phyloP scores from a whole-genome alignment of 2,888 invertebrate genomes.

The Myopa testacea region DNA sequence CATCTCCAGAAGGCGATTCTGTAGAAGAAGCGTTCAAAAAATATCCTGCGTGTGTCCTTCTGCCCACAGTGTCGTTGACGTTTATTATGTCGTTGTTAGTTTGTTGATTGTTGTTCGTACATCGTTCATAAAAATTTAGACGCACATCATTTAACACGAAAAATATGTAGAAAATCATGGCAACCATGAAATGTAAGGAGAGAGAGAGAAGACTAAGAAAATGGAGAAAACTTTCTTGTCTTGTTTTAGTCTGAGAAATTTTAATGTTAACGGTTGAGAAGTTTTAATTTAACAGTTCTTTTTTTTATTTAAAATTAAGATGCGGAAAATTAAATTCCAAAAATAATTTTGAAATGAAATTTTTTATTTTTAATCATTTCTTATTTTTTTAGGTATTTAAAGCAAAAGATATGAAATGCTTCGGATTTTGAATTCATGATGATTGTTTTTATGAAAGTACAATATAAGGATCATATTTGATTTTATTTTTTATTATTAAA shows the following conservation, averaged over 20 bases:
- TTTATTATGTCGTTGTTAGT: conserved; percentile 9
- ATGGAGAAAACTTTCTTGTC: neutral
- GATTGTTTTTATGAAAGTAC: too few relatives aligned
- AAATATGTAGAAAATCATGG: conserved; percentile 15
- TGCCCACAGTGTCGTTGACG: neutral
- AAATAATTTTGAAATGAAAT: neutral
- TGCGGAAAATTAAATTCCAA: conserved; percentile 20
- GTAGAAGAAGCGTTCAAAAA: conserved; percentile 10
- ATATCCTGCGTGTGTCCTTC: conserved; percentile 15
- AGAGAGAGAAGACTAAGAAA: neutral
- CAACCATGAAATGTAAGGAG: neutral
- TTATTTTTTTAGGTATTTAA: too few relatives aligned
- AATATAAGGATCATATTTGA: too few relatives aligned
- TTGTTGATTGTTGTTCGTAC: conserved; percentile 15
- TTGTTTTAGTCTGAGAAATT: neutral
- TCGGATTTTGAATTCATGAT: too few relatives aligned
- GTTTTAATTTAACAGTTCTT: neutral
- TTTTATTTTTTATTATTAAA: neutral
- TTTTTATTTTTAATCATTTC: too few relatives aligned
- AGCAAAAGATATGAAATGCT: too few relatives aligned
- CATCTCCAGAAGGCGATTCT: conserved; percentile 28
- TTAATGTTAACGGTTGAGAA: neutral
- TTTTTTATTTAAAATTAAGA: conserved; percentile 16
- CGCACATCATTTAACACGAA: conserved; percentile 38
- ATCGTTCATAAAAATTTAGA: conserved; percentile 3